Evolutionary conservation across 2,888 invertebrate genomes (phyloP), one percentile per base, ranked within the genome.

Genomic region (Nineta flava): DNA sequence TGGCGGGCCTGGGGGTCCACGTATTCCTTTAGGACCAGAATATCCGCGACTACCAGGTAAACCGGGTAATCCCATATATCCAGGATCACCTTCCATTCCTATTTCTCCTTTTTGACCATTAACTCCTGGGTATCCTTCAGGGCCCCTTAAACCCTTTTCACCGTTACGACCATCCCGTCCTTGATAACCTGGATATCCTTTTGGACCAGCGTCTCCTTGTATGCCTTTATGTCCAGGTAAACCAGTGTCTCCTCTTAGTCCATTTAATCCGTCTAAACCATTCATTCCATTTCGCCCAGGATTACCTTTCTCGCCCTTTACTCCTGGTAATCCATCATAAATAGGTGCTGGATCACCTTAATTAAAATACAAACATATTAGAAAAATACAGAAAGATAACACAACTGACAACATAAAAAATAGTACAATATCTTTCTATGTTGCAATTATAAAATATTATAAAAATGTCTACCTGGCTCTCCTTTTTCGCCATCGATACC

Each of bases 41-140:
- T 58, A 58, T 6, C 81, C 81, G 50, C 58, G 54, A 49, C 71
- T 69, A 42, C 79, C 79, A 19, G 70, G 70, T 32, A 67, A 55
- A n/a, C 78, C 81, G 53, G 75, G 74, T 56, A 62, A 60, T 53
- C 77, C 77, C 54, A 73, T 71, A 51, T 57, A 52, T 19, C 93
- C 93, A 53, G 71, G 68, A 52, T 83, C 83, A 2, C 93, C 93
- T 32, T 66, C 65, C 50, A 81, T 82, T n/a, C 92, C 93, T 50
- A 69, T 65, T 56, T 80, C 79, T 47, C 91, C 94, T 50, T 69
- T 67, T 0, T 69, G 65, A 2, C 68, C 68, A 4, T 53, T 50
- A 15, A 48, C 12, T 15, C 51, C 51, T 38, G 47, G 16, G 26
- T 50, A 21, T 44, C 62, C 62, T 17, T 53, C 46, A 4, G n/a